Conservation (phyloP, 1,140 invertebrate species). For the Dendroctonus ponderosae region DNA sequence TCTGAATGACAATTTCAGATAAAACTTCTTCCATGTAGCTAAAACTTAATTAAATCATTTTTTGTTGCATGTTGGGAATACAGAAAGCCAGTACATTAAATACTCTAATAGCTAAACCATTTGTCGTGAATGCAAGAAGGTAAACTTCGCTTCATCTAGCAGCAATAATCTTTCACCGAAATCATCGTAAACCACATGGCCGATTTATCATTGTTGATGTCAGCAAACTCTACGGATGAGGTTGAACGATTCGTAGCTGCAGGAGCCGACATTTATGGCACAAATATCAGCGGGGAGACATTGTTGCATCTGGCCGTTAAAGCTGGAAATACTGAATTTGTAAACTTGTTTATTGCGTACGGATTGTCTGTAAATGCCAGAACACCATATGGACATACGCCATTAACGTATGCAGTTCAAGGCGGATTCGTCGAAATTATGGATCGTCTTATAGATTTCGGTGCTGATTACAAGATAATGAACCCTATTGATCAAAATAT, state of each 20-base stretch:
- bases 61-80: constrained; percentile 52
- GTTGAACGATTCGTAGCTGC: constrained; percentile 51
- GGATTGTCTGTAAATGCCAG: constrained; percentile 58
- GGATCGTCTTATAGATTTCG: constrained; percentile 15
- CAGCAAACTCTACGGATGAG: constrained; percentile 49
- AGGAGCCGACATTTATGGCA: constrained; percentile 53
- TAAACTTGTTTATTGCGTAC: constrained; percentile 58
- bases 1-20: too few relatives aligned
- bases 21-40: too few relatives aligned
- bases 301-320: constrained; percentile 42
- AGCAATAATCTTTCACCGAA: constrained; percentile 58
- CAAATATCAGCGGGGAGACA: constrained; percentile 19
- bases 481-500: constrained; percentile 21
- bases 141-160: constrained; percentile 79
- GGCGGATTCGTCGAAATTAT: constrained; percentile 5
- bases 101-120: constrained; percentile 62
- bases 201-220: constrained; percentile 63
- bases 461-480: constrained; percentile 3
- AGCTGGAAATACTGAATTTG: constrained; percentile 53
- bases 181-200: constrained; percentile 64
- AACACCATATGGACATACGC: constrained; percentile 45
- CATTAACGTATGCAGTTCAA: constrained; percentile 27
- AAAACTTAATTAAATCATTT: neutral
- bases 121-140: constrained; percentile 69
- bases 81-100: constrained; percentile 58